Percentiles rank a stretch among this genome's conserved stretches.
These are phyloP conservation scores for Cathartes aura DNA, from an alignment of 2,113 vertebrate species.

Conservation along the genomic window DNA sequence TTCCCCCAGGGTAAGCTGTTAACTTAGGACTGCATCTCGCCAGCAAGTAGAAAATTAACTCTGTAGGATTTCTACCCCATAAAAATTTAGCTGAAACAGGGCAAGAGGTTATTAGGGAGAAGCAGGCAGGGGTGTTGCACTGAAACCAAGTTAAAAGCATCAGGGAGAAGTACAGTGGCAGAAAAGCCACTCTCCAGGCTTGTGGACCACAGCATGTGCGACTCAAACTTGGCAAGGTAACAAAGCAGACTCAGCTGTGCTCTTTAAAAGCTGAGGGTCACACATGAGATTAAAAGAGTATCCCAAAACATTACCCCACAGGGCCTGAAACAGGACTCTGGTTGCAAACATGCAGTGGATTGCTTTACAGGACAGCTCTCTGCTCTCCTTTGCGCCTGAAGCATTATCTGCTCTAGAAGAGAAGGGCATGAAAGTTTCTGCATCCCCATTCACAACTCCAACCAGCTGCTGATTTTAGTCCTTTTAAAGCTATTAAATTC, in stretches of 20 bases:
- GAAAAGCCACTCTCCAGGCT: neutral
- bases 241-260: neutral
- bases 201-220: fast-evolving
- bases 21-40: neutral
- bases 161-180: neutral
- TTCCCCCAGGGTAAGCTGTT: neutral
- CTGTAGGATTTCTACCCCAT: neutral
- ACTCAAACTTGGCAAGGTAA: neutral
- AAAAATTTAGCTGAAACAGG: neutral
- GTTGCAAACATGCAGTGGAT: neutral
- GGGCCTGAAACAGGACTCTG: neutral
- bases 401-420: neutral
- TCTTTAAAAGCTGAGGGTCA: neutral
- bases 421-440: neutral
- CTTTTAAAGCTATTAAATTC: neutral
- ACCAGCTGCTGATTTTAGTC: neutral
- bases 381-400: neutral
- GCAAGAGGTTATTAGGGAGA: neutral
- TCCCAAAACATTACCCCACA: neutral
- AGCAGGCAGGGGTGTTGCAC: neutral
- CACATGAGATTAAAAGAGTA: neutral
- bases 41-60: neutral
- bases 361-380: neutral
- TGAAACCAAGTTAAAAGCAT: neutral
- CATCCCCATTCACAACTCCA: neutral